Evolutionary conservation across 2,113 vertebrate genomes (phyloP), one percentile per base, ranked within the genome.

Genomic region (Tapirus terrestris): DNA sequence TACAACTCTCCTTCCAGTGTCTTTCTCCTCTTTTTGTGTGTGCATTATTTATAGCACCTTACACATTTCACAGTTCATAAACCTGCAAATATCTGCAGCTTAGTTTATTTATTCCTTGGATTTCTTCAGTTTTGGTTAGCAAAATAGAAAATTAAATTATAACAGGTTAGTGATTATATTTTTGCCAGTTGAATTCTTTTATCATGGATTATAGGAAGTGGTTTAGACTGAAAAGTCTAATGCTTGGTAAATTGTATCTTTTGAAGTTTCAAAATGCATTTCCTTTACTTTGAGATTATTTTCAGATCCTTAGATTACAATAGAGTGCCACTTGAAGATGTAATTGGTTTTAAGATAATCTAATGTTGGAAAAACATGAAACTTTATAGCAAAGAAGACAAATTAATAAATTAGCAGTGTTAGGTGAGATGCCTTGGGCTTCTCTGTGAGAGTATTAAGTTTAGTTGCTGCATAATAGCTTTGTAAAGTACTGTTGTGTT

Each of bases 381-480:
- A 98, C 96, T 96, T 96, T 80, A 97, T 97, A 96, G 86, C 82
- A 93, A 96, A 96, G 87, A 96, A 81, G 60, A 92, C 70, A 94
- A 48, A 97, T 98, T 91, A 98, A 98, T 98, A 98, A 98, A 98
- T 98, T 94, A 98, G 67, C 91, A 98, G 96, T 92, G 97, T 97
- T 97, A 98, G 80, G 36, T 96, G 96, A 98, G 97, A 97, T 96
- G 83, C 75, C 65, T 39, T 90, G 45, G 39, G 72, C 87, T 67
- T 97, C 95, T 87, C 73, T 96, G 56, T 61, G 89, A 89, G 77
- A 70, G 93, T 97, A 95, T 97, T 97, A 94, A 89, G 84, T 97
- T 98, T 89, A 96, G 82, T 96, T 96, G 68, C 73, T 95, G 45
- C 51, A 36, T 92, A 94, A 79, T 92, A 94, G 83, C 73, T 91